Percentiles rank a stretch among this genome's conserved stretches.
phyloP scores from a whole-genome alignment of 1,140 invertebrate genomes.

The Drosophila sulfurigaster region DNA sequence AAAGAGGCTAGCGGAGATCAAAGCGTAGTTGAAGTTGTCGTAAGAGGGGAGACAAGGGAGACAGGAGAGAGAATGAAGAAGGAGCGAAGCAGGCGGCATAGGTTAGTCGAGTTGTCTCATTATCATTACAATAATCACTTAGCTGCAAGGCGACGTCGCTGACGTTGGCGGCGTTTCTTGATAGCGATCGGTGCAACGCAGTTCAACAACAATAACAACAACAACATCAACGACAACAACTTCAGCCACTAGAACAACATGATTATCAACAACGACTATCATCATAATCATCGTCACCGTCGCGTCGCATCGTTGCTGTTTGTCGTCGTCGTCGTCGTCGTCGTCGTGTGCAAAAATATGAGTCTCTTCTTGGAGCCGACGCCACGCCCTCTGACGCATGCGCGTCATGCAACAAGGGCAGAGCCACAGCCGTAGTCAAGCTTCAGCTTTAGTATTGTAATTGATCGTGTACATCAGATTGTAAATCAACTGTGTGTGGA shows the following conservation, averaged over 20 bases:
- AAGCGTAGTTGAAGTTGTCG: background rate
- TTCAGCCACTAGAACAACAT: conserved; percentile 19
- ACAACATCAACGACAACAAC: conserved; percentile 4
- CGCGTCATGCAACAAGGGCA: conserved; percentile 45
- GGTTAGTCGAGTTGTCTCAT: conserved; percentile 65
- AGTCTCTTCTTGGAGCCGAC: conserved; percentile 15
- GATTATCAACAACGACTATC: conserved; percentile 51
- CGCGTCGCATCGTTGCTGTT: background rate
- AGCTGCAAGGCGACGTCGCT: conserved; percentile 43
- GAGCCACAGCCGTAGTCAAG: conserved; percentile 19
- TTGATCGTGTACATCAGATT: conserved; percentile 56
- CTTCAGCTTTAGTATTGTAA: conserved; percentile 29
- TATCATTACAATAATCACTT: conserved; percentile 80
- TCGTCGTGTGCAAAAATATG: conserved; percentile 45
- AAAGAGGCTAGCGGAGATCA: conserved; percentile 14
- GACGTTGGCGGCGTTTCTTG: conserved; percentile 63
- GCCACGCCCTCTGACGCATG: conserved; percentile 64
- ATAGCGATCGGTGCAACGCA: conserved; percentile 63
- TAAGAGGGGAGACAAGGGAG: too few species aligned
- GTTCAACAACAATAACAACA: conserved; percentile 21
- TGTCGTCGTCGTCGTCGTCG: conserved; percentile 9
- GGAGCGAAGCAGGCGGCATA: conserved; percentile 37
- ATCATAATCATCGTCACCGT: conserved; percentile 41
- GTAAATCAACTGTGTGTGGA: conserved; percentile 29
- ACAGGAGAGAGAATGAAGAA: background rate